Base-by-base conservation (phyloP, 2,888 invertebrate species). In the Coenonympha glycerion region DNA sequence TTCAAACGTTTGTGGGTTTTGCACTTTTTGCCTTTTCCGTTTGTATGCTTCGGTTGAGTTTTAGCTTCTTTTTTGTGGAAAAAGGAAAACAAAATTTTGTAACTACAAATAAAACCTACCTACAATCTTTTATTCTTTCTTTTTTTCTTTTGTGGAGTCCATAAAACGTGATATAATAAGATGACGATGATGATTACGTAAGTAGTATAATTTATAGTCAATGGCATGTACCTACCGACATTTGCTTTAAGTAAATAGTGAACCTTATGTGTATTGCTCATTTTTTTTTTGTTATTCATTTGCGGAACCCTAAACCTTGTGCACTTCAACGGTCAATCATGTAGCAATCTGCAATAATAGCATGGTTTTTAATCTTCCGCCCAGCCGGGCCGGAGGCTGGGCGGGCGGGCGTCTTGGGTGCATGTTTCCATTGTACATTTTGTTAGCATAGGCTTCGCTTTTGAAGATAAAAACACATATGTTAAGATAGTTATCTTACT, bases 281-380 rank as follows among this genome's bases (percentile, higher is more conserved):
- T 11, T n/a, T 11, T 4, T n/a, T 28, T n/a, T 28, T 3, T 2
- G 2, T 2, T n/a, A 16, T 16, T 34, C 15, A 3, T 2, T 40
- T 6, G 48, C 48, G 61, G 76, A 70, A 64, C 76, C 70, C 79
- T 69, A 75, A 74, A 71, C 73, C 73, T 74, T 73, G 78, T 78
- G 78, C 79, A 76, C 73, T 74, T 71, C 71, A 61, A 66, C 68
- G 72, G 73, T 76, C 76, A 73, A 76, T 76, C 71, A 77, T 73
- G 76, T 79, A 79, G 80, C 82, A 81, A 80, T 81, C 76, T 71
- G 62, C 79, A 77, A 82, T 84, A 83, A 83, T 82, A 64, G 72
- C 76, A 82, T 83, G 74, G 69, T 73, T 76, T 82, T 84, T 81
- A 85, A 84, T 84, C 83, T 84, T 73, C 74, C 63, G 70, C 63